phyloP scores from a whole-genome alignment of 2,797 vertebrate genomes.

The Eulemur coronatus region DNA sequence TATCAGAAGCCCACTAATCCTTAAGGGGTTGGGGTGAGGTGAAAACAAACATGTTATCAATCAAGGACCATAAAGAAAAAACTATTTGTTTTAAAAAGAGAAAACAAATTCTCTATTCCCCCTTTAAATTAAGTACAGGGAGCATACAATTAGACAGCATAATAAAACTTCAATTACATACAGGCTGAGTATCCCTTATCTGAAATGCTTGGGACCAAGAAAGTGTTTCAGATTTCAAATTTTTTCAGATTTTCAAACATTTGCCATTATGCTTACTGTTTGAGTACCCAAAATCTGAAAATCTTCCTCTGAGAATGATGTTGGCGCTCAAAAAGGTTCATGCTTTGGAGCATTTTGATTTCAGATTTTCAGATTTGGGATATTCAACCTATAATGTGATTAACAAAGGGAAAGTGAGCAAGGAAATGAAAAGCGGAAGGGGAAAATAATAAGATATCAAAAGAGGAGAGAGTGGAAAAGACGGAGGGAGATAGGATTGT shows the following conservation, averaged over 20 bases:
- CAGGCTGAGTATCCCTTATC: neutral
- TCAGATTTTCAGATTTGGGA: neutral
- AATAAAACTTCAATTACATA: constrained; percentile 14
- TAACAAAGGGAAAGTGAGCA: constrained; percentile 17
- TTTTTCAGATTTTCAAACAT: neutral
- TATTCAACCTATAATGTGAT: neutral
- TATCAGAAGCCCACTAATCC: neutral
- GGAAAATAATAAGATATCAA: neutral
- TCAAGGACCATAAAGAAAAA: constrained; percentile 18
- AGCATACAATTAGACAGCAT: constrained; percentile 13
- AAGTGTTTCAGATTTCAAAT: neutral
- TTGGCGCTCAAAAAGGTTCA: neutral
- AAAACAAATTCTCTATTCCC: neutral
- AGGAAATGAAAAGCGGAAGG: neutral
- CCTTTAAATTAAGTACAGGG: constrained; percentile 1
- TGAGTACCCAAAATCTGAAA: neutral
- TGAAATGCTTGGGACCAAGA: neutral
- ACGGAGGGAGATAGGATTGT: neutral
- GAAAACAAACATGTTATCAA: neutral
- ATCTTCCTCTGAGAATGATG: neutral
- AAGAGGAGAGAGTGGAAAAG: neutral
- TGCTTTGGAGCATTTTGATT: neutral
- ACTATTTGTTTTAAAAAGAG: constrained; percentile 21
- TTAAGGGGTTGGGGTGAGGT: neutral
- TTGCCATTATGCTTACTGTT: neutral